phyloP scores from a whole-genome alignment of 2,113 vertebrate species.

The Oriolus oriolus region DNA sequence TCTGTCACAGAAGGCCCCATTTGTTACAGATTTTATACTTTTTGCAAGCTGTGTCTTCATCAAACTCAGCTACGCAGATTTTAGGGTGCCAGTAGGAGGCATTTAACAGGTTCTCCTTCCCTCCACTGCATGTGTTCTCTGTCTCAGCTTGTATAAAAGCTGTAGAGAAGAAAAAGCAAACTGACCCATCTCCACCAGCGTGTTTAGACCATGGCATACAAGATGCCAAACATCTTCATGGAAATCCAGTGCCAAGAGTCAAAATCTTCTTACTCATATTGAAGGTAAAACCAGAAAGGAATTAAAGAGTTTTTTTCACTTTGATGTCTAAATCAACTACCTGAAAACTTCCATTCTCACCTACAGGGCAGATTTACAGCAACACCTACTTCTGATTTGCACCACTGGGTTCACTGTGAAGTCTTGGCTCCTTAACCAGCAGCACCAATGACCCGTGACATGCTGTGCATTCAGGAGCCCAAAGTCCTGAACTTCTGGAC shows the following conservation, averaged over 20 bases:
- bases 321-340: not conserved
- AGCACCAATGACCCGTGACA: rapidly evolving
- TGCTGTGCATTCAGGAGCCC: not conserved
- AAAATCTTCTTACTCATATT: not conserved
- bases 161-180: not conserved
- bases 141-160: not conserved
- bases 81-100: not conserved
- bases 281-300: not conserved
- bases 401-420: not conserved
- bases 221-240: not conserved
- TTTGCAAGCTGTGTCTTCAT: not conserved
- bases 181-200: not conserved
- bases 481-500: not conserved
- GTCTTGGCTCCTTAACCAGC: not conserved
- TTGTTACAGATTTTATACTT: not conserved
- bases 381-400: not conserved
- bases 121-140: not conserved
- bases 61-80: not conserved
- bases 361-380: not conserved
- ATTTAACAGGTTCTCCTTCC: not conserved
- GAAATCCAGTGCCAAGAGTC: not conserved
- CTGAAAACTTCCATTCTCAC: not conserved
- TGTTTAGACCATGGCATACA: not conserved
- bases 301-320: not conserved
- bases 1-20: not conserved